Percentiles rank a stretch among this genome's conserved stretches.
phyloP scores from a whole-genome alignment of 2,797 vertebrate species.

The Crax fasciolata region DNA sequence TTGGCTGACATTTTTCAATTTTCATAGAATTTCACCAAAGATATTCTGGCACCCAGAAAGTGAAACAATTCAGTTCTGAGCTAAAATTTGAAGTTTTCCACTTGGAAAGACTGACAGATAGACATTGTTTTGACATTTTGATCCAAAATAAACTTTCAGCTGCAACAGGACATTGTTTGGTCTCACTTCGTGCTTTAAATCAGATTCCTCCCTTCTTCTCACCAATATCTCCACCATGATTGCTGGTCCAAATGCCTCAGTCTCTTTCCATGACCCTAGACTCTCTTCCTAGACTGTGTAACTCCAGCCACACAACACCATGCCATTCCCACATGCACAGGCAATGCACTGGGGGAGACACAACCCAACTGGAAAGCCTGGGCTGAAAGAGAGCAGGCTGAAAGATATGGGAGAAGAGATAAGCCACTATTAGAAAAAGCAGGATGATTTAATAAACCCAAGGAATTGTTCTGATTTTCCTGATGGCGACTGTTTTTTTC shows the following conservation, averaged over 20 bases:
- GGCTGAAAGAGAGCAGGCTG: background rate
- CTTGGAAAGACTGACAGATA: constrained; percentile 1
- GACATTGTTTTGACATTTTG: background rate
- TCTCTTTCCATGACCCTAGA: background rate
- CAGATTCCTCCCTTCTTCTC: background rate
- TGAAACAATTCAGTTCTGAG: background rate
- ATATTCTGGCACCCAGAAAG: constrained; percentile 2
- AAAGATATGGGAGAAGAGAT: background rate
- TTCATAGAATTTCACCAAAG: background rate
- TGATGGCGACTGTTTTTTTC: background rate
- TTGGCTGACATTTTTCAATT: background rate
- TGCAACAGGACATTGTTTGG: background rate
- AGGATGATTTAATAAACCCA: background rate
- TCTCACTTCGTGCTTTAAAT: background rate
- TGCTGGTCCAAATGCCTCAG: background rate
- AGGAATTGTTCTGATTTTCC: background rate
- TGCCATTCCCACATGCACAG: background rate
- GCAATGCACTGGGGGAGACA: background rate
- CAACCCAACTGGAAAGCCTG: background rate
- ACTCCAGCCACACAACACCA: background rate
- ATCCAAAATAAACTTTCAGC: constrained; percentile 15
- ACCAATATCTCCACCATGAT: background rate
- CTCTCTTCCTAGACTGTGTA: background rate
- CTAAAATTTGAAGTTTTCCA: constrained; percentile 12
- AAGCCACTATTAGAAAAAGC: background rate